Percentiles rank a stretch among this genome's conserved stretches.
These are phyloP conservation scores for Brachyistius frenatus DNA, from an alignment of 2,113 vertebrate genomes.

Conservation along the genomic window DNA sequence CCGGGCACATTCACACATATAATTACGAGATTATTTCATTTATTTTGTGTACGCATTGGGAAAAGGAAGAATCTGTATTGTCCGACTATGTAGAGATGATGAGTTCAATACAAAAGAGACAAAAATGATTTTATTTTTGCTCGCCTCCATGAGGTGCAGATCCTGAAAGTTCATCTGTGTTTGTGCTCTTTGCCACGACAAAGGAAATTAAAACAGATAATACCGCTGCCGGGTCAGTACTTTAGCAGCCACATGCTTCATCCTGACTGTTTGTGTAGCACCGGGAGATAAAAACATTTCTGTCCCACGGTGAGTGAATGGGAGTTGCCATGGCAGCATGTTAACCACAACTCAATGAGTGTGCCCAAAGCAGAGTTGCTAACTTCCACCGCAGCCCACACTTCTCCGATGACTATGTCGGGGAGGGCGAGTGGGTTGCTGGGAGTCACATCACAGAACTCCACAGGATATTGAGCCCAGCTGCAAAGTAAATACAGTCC, in stretches of 20 bases:
- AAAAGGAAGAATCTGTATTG: neutral
- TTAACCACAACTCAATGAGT: conserved; percentile 90
- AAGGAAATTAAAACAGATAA: conserved; percentile 67
- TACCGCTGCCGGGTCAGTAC: conserved; percentile 73
- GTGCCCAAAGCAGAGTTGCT: conserved; percentile 84
- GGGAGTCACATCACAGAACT: conserved; percentile 40
- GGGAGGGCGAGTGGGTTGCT: conserved; percentile 44
- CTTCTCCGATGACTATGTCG: conserved; percentile 75
- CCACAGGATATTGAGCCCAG: conserved; percentile 76
- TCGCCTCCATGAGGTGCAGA: neutral
- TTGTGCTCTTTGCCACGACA: conserved; percentile 51
- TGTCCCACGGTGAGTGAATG: conserved; percentile 86
- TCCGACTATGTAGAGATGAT: neutral
- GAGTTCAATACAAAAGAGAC: neutral
- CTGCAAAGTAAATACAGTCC: conserved; percentile 68
- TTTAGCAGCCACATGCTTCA: conserved; percentile 86
- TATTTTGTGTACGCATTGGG: too few relatives aligned
- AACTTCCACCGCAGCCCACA: conserved; percentile 83
- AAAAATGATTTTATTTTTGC: conserved; percentile 4
- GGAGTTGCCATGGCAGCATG: conserved; percentile 90
- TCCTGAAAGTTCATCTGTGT: conserved; percentile 50
- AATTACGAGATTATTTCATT: too few relatives aligned
- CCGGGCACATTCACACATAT: too few relatives aligned
- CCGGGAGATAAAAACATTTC: conserved; percentile 90
- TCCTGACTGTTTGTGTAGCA: conserved; percentile 89